Evolutionary conservation across 2,888 invertebrate species (phyloP), one percentile per base, ranked within the genome.

Genomic region (Chalcis sispes): DNA sequence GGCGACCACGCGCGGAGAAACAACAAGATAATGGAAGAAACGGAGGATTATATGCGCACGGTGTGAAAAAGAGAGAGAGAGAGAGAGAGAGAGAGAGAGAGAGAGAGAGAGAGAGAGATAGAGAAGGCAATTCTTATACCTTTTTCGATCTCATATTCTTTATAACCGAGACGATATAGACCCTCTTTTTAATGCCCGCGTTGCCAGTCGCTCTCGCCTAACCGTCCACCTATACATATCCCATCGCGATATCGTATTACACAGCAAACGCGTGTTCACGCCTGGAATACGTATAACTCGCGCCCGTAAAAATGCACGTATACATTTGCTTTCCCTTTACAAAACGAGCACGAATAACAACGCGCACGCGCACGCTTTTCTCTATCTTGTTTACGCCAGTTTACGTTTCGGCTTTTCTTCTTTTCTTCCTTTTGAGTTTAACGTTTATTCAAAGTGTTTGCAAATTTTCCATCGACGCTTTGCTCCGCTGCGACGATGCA

Each of bases 1-100:
- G 83, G 83, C 80, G 79, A 85, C 82, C 82, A 82, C 83, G 83
- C 79, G 80, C 81, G 10, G 75, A 83, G 82, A 85, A 86, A 87
- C 85, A 86, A 85, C 83, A 82, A 82, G 83, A 84, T 86, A 85
- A 86, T 85, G 85, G 84, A 82, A 83, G 84, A 85, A 85, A 84
- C 85, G 84, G 81, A 83, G 82, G 85, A 84, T 85, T 84, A 84
- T 84, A 83, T 79, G 79, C 73, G 77, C 73, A 77, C 72, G 25
- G 80, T 74, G 80, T 77, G 80, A 78, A 79, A 77, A 79, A 79
- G n/a, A n/a, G n/a, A n/a, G n/a, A n/a, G n/a, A n/a, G n/a, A n/a
- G n/a, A n/a, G n/a, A n/a, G n/a, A n/a, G n/a, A n/a, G n/a, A n/a
- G n/a, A n/a, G n/a, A n/a, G n/a, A n/a, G n/a, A n/a, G n/a, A n/a